Evolutionary conservation across 2,797 vertebrate genomes (phyloP).

Genomic region (Microctenopoma steveboyesi): DNA sequence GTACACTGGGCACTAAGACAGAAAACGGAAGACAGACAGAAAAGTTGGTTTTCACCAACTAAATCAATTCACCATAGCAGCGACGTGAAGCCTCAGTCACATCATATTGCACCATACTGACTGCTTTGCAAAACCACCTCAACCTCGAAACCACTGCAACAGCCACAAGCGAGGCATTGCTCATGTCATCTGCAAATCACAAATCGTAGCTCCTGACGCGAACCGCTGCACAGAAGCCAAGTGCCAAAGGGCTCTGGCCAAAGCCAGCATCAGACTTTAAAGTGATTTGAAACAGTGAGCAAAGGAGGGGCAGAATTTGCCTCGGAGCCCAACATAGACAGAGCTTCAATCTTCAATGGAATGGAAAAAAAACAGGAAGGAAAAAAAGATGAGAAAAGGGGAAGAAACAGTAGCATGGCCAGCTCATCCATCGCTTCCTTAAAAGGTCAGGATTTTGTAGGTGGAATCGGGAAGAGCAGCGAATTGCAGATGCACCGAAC

Average conservation of each 20-base stretch:
- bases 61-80: conserved; percentile 79
- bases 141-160: conserved; percentile 65
- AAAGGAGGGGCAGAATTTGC: conserved; percentile 90
- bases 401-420: conserved; percentile 73
- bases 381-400: conserved; percentile 61
- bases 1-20: conserved; percentile 67
- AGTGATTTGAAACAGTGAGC: conserved; percentile 93
- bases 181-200: conserved; percentile 96
- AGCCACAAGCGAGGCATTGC: conserved; percentile 90
- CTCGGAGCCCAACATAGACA: conserved; percentile 90
- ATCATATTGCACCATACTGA: conserved; percentile 83
- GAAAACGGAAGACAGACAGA: too few relatives aligned
- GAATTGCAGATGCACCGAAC: conserved; percentile 95
- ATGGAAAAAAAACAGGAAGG: conserved; percentile 64
- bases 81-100: conserved; percentile 75
- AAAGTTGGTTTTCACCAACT: conserved; percentile 78
- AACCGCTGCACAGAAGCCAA: conserved; percentile 93
- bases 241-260: conserved; percentile 90
- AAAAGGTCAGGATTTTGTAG: conserved; percentile 98
- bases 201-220: conserved; percentile 92
- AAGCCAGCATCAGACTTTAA: conserved; percentile 92
- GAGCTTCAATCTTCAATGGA: conserved; percentile 90
- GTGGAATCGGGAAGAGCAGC: conserved; percentile 89
- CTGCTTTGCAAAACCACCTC: conserved; percentile 75
- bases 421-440: conserved; percentile 94